Percentiles rank a stretch among this genome's conserved stretches.
Evolutionary conservation across 1,140 invertebrate genomes (phyloP).

Genomic region (Gonatopus flavifemur): DNA sequence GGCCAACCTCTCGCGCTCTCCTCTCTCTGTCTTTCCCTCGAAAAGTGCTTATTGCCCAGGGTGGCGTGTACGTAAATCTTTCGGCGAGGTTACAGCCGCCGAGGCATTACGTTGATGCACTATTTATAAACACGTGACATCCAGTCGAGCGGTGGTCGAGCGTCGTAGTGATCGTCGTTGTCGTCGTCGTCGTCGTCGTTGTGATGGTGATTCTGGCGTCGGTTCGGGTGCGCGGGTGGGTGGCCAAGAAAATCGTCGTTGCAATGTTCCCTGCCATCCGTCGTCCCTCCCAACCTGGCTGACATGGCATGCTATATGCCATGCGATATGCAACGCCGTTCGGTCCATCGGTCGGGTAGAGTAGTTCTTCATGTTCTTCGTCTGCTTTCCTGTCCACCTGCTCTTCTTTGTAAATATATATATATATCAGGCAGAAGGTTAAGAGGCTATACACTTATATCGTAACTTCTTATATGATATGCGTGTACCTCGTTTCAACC

Average conservation of each 20-base stretch:
- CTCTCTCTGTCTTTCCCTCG: slow-evolving; percentile 12
- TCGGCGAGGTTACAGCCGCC: slow-evolving; percentile 41
- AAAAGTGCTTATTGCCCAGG: slow-evolving; percentile 24
- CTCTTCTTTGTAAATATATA: too few relatives aligned
- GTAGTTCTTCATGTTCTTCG: slow-evolving; percentile 29
- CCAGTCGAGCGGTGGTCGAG: slow-evolving; percentile 43
- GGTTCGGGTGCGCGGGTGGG: slow-evolving; percentile 56
- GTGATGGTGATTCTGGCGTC: too few relatives aligned
- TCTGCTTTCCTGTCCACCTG: slow-evolving; percentile 32
- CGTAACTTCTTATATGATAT: too few relatives aligned
- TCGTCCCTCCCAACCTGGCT: background rate
- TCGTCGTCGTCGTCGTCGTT: too few relatives aligned
- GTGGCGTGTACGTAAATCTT: slow-evolving; percentile 51
- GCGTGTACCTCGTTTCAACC: too few relatives aligned
- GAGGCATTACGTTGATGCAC: slow-evolving; percentile 52
- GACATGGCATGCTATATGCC: too few relatives aligned
- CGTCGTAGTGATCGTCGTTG: too few relatives aligned
- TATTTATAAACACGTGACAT: slow-evolving; percentile 57
- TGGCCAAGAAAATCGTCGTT: slow-evolving; percentile 35
- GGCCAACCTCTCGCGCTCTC: too few relatives aligned
- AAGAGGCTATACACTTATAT: too few relatives aligned
- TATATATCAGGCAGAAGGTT: too few relatives aligned
- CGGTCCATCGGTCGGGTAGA: too few relatives aligned
- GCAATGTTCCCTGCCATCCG: background rate
- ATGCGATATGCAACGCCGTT: too few relatives aligned